Percentiles rank a stretch among this genome's conserved stretches.
These are phyloP conservation scores for Tychaedon coryphoeus DNA, from an alignment of 2,113 vertebrate species.

Conservation along the genomic window DNA sequence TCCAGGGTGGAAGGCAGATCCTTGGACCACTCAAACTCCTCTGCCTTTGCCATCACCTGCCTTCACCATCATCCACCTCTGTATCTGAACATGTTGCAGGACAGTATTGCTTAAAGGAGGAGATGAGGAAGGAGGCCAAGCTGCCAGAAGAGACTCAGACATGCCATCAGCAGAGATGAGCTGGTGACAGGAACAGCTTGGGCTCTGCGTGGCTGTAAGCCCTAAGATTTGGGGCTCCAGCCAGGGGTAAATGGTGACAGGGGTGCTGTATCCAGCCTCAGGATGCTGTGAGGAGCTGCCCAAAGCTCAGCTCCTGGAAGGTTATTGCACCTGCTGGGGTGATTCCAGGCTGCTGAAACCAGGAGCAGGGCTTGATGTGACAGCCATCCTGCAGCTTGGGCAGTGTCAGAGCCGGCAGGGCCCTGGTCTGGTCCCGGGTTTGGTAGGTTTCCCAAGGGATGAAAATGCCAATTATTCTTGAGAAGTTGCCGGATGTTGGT, in stretches of 20 bases:
- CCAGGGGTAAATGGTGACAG: not conserved
- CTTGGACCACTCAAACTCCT: not conserved
- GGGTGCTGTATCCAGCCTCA: not conserved
- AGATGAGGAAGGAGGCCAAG: not conserved
- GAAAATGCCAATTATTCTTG: not conserved
- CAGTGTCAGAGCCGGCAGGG: not conserved
- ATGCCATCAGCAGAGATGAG: not conserved
- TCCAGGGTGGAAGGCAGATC: not conserved
- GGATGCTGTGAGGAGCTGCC: not conserved
- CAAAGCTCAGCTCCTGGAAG: not conserved
- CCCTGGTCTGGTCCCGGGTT: not conserved
- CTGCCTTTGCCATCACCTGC: not conserved
- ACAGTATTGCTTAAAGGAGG: not conserved
- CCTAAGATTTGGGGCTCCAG: not conserved
- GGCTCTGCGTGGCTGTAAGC: not conserved
- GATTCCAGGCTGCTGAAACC: conserved; percentile 1
- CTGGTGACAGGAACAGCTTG: not conserved
- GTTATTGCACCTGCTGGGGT: not conserved
- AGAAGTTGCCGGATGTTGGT: not conserved
- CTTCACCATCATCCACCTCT: not conserved
- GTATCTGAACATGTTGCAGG: fast-evolving
- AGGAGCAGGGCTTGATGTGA: not conserved
- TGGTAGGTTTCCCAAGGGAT: not conserved
- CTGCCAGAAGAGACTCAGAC: not conserved
- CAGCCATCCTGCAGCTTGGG: not conserved